phyloP scores from a whole-genome alignment of 2,113 vertebrate genomes.

The Amia ocellicauda region DNA sequence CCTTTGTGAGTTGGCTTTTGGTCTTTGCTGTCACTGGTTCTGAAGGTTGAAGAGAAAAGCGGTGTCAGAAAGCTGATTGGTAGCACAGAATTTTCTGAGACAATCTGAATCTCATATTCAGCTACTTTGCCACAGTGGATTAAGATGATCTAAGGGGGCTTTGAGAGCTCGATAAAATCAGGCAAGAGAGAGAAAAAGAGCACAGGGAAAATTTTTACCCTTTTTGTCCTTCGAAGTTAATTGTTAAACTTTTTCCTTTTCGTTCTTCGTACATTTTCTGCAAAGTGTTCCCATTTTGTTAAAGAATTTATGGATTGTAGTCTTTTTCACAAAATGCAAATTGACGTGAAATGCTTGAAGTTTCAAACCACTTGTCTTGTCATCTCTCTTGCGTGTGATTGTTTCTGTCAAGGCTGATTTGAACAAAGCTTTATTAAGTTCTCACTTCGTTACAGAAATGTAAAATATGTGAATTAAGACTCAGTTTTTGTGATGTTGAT shows the following conservation, averaged over 20 bases:
- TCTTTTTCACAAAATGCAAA: conserved; percentile 67
- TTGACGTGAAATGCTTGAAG: conserved; percentile 71
- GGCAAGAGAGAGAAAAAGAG: conserved; percentile 64
- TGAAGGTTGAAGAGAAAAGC: conserved; percentile 88
- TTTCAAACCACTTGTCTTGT: conserved; percentile 75
- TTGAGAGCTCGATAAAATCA: conserved; percentile 91
- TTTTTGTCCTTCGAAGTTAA: conserved; percentile 91
- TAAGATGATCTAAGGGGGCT: conserved; percentile 91
- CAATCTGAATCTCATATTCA: conserved; percentile 93
- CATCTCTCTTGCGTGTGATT: conserved; percentile 71
- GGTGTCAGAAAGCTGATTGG: conserved; percentile 89
- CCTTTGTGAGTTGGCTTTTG: conserved; percentile 89
- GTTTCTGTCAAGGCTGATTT: conserved; percentile 73
- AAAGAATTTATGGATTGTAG: conserved; percentile 7
- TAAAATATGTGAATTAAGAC: conserved; percentile 20
- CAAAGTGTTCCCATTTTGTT: conserved; percentile 30
- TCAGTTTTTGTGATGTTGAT: not conserved
- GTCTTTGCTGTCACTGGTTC: conserved; percentile 89
- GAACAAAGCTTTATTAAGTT: conserved; percentile 78
- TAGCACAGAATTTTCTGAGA: conserved; percentile 85
- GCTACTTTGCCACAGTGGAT: conserved; percentile 94
- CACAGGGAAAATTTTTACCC: conserved; percentile 80
- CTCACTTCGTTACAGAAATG: conserved; percentile 43
- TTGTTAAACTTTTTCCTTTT: conserved; percentile 75
- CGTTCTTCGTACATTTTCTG: conserved; percentile 61